Evolutionary conservation across 2,797 vertebrate genomes (phyloP), one percentile per base, ranked within the genome.

Genomic region (Tauraco hartlaubi): DNA sequence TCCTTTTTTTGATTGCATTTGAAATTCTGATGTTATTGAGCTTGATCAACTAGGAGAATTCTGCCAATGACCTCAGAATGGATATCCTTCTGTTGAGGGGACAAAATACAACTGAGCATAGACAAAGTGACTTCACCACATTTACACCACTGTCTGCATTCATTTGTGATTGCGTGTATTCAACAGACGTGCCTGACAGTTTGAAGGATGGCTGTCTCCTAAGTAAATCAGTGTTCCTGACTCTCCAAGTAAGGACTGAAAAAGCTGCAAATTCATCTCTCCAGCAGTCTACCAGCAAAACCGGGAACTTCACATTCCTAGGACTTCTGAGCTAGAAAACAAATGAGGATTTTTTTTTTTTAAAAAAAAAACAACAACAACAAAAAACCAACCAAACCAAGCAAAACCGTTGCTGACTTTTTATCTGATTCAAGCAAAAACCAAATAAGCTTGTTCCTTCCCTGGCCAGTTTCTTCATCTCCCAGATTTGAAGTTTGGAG

Each of bases 201-300:
- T 64, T 35, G 81, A 46, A 80, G 12, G 25, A 48, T 15, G n/a
- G 26, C 64, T 81, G 54, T 37, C 35, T 81, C 43, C 2, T 12
- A 81, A 92, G 13, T 22, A n/a, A 87, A 73, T 75, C 56, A 49
- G 23, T 51, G 29, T 28, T 85, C 52, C 58, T 72, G 26, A 49
- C n/a, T 88, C 37, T 31, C 85, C 68, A 85, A 85, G 43, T 74
- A 94, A 92, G 66, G 80, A 78, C 73, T 86, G 43, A 58, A 71
- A 90, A 84, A 74, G 64, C 54, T 87, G 49, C 44, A 72, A 90
- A 63, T 87, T 75, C 6, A 0, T 67, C 52, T 61, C 37, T 58
- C 64, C 23, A 51, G 23, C 18, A 43, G 39, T 10, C 41, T 61
- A 75, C 11, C 43, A 77, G 37, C 23, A 90, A 67, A 94, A 58